These are phyloP conservation scores for Adelphocoris suturalis DNA, from an alignment of 2,888 invertebrate genomes.

Conservation along the genomic window DNA sequence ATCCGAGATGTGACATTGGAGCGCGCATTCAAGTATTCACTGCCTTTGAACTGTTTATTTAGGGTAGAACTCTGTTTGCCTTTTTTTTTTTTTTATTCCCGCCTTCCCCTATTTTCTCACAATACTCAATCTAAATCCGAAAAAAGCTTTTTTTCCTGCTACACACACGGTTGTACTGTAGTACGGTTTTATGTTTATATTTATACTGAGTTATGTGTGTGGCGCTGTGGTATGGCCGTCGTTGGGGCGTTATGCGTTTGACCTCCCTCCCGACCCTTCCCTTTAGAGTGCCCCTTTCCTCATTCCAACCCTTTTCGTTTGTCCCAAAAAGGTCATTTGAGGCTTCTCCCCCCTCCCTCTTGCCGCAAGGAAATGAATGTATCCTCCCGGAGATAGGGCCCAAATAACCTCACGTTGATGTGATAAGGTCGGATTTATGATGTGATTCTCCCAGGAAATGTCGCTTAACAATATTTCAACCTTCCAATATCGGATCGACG, in stretches of 20 bases:
- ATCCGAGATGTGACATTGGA: conserved; percentile 38
- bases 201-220: conserved; percentile 43
- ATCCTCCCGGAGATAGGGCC: conserved; percentile 10
- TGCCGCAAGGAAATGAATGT: conserved; percentile 27
- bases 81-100: not conserved
- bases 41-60: conserved; percentile 60
- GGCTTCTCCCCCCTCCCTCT: not conserved
- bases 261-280: not conserved
- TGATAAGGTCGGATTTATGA: conserved; percentile 35
- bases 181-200: not conserved
- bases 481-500: not conserved
- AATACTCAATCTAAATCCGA: conserved; percentile 6
- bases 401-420: conserved; percentile 19
- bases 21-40: conserved; percentile 49
- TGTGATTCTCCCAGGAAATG: conserved; percentile 16
- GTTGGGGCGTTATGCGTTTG: not conserved
- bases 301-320: conserved; percentile 44
- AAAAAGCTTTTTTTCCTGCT: not conserved
- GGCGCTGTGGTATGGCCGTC: not conserved
- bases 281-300: not conserved
- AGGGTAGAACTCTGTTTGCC: conserved; percentile 45
- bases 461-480: conserved; percentile 11
- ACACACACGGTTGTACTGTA: not conserved
- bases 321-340: conserved; percentile 45
- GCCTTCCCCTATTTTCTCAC: conserved; percentile 32